Conservation (phyloP, 2,888 invertebrate genomes). For the Molorchus minor region DNA sequence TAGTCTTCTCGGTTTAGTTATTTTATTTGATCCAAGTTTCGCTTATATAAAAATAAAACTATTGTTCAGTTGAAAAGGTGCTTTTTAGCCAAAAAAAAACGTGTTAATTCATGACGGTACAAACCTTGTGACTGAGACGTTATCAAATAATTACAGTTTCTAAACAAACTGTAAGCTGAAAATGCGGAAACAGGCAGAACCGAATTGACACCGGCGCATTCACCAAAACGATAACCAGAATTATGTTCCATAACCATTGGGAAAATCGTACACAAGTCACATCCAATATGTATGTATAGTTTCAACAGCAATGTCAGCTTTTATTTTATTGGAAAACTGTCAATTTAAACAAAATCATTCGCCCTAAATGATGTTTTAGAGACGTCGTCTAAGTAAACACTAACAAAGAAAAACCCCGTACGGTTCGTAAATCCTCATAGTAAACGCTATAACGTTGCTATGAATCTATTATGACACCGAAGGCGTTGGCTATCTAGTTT, state of each 20-base stretch:
- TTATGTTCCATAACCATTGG: constrained; percentile 44
- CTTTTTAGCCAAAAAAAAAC: not conserved
- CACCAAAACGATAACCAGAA: constrained; percentile 51
- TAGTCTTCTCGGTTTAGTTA: too few relatives aligned
- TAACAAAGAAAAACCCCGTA: constrained; percentile 46
- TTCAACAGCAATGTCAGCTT: too few relatives aligned
- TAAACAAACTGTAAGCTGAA: constrained; percentile 71
- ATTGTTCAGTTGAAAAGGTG: not conserved
- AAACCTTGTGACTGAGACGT: constrained; percentile 67
- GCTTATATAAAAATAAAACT: too few relatives aligned
- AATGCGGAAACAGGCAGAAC: constrained; percentile 63
- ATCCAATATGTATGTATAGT: too few relatives aligned
- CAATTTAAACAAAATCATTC: too few relatives aligned
- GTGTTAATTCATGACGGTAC: too few relatives aligned
- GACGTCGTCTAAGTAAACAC: constrained; percentile 47
- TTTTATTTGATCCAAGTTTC: too few relatives aligned
- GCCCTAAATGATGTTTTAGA: constrained; percentile 13
- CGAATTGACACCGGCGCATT: constrained; percentile 48
- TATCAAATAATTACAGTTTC: constrained; percentile 74
- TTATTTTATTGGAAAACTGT: too few relatives aligned
- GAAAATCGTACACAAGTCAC: not conserved
- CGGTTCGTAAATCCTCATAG: too few relatives aligned
- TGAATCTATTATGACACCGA: constrained; percentile 54
- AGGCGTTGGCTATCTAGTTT: constrained; percentile 51
- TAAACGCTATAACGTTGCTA: constrained; percentile 52